These are phyloP conservation scores for Oxyteleia sp. DNA, from an alignment of 2,888 invertebrate species.

Conservation along the genomic window DNA sequence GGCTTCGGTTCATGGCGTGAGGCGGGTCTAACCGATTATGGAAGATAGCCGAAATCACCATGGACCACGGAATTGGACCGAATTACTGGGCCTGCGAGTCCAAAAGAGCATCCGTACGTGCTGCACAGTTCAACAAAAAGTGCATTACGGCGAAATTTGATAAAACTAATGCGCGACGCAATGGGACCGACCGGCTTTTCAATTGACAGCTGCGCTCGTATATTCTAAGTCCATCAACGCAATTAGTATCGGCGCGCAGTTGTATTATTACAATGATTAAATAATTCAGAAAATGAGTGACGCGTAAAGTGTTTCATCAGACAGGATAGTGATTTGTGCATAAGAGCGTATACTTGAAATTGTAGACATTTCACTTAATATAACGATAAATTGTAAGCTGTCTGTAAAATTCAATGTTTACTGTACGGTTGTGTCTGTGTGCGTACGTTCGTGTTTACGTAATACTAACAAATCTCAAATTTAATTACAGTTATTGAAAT, in stretches of 20 bases:
- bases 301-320: constrained; percentile 21
- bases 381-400: constrained; percentile 38
- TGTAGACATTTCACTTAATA: constrained; percentile 45
- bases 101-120: constrained; percentile 57
- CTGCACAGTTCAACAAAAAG: constrained; percentile 30
- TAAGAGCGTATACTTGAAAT: constrained; percentile 20
- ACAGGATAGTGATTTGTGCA: constrained; percentile 34
- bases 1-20: constrained; percentile 79
- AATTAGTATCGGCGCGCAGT: constrained; percentile 9
- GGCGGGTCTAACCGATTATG: constrained; percentile 83
- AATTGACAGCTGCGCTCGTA: not conserved
- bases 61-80: constrained; percentile 84
- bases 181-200: constrained; percentile 2
- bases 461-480: constrained; percentile 19
- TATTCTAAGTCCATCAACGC: not conserved
- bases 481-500: constrained; percentile 20
- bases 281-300: constrained; percentile 40
- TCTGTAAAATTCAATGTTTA: constrained; percentile 26
- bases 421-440: constrained; percentile 17
- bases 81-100: constrained; percentile 77
- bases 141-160: constrained; percentile 45
- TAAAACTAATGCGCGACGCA: constrained; percentile 32
- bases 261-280: constrained; percentile 32
- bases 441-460: constrained; percentile 2
- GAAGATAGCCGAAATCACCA: constrained; percentile 84